Evolutionary conservation across 53 echinoderm and acorn worm species (phyloP), one percentile per base, ranked within the genome.

Genomic region (Mesocentrotus franciscanus): DNA sequence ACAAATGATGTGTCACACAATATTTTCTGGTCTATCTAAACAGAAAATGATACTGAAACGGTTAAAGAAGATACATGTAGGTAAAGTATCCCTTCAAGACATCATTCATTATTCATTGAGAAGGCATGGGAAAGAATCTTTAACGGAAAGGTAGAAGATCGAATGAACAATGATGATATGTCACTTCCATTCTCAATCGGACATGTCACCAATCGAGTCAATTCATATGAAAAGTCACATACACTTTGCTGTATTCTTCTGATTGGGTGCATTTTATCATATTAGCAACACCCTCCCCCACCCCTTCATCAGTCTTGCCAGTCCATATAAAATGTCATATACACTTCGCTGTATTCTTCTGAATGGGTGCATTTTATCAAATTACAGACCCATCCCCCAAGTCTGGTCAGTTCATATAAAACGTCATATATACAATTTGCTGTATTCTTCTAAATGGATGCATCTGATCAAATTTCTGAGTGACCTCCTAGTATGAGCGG

Each of bases 121-220:
- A 87, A 59, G 56, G n/a, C 87, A 56, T 87, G 87, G 87, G 87
- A 87, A 87, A 87, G 33, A 30, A 27, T 26, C 10, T 36, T 11
- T 4, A 2, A 10, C 9, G 0, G 57, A 59, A 29, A 58, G 13
- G 27, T 56, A 13, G 58, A 57, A 58, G 11, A 87, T 24, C 17
- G 87, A 9, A 42, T 39, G 49, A 84, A 84, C 49, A 49, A 84
- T 42, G 7, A 84, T 55, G 20, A 42, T 49, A 42, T 9, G 84
- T 84, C 84, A 84, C 42, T 84, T 84, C 55, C 84, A 84, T 84
- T 84, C 9, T 20, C 49, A 15, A 84, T 84, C 12, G 22, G 24
- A 55, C 84, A 22, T 84, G 24, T 84, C 55, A 84, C 20, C 4
- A n/a, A 87, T 27, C 0, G 20, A 13, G 87, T 87, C 87, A 59